Evolutionary conservation across 2,797 vertebrate genomes (phyloP).

Genomic region (Gambelia wislizenii): DNA sequence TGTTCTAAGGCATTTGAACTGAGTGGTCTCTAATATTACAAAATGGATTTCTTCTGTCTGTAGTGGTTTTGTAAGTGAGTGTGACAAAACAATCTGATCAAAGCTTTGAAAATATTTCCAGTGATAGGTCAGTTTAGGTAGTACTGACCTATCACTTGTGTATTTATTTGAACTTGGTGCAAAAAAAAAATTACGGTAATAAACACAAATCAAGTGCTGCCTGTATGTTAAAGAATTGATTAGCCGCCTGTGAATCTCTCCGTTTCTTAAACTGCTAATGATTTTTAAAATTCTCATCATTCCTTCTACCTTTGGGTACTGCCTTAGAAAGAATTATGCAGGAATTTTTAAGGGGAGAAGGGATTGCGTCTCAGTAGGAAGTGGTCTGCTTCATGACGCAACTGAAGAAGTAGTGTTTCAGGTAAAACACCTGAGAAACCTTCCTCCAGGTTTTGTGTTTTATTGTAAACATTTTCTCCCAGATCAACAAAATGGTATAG

Average conservation of each 20-base stretch:
- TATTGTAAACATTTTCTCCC: neutral
- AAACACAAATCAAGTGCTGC: no score
- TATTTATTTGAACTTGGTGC: neutral
- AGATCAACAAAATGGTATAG: neutral
- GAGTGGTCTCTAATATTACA: neutral
- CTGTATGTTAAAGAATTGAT: neutral
- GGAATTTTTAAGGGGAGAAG: neutral
- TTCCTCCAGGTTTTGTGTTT: neutral
- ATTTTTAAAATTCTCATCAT: neutral
- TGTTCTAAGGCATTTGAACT: neutral
- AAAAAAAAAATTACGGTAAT: no score
- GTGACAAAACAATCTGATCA: neutral
- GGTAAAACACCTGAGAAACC: neutral
- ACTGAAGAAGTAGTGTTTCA: neutral
- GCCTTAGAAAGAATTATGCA: neutral
- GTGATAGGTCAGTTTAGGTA: neutral
- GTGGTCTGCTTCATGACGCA: neutral
- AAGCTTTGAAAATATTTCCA: no score
- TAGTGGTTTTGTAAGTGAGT: neutral
- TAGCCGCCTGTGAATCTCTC: neutral
- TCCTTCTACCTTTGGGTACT: neutral
- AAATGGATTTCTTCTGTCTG: neutral
- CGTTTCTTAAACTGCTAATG: conserved; percentile 5
- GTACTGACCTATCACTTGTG: neutral
- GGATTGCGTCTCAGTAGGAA: neutral